A percentile compares a stretch with the other conserved stretches of the same genome.
These are phyloP conservation scores for Jaculus jaculus DNA, from an alignment of 2,113 vertebrate genomes.

Conservation along the genomic window DNA sequence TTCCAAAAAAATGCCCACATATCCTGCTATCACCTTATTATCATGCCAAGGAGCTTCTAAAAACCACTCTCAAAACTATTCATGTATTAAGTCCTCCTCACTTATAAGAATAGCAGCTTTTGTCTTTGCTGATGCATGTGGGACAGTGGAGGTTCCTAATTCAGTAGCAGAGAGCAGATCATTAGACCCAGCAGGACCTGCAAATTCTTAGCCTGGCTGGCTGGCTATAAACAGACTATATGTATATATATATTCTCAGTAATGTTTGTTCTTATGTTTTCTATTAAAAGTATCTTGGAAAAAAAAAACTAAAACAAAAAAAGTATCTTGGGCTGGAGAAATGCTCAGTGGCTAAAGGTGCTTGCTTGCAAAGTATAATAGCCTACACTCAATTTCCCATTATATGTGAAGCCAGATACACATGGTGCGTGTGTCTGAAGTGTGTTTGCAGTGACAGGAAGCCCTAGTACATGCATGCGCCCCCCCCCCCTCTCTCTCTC, in stretches of 20 bases:
- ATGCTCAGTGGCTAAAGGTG: too few relatives aligned
- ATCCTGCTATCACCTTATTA: background rate
- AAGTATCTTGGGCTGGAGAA: too few relatives aligned
- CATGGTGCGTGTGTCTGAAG: too few relatives aligned
- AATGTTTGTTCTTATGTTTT: too few relatives aligned
- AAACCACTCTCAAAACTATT: background rate
- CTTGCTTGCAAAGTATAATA: too few relatives aligned
- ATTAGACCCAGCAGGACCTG: background rate
- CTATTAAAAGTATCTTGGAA: too few relatives aligned
- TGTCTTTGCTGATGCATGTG: background rate
- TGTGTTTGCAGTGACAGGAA: too few relatives aligned
- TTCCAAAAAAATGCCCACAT: background rate
- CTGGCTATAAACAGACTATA: background rate
- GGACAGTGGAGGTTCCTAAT: fast-evolving
- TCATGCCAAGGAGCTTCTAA: background rate
- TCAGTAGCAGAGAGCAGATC: background rate
- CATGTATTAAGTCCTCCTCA: background rate
- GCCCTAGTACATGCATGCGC: too few relatives aligned
- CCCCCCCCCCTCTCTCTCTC: too few relatives aligned
- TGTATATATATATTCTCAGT: background rate
- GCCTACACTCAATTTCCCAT: too few relatives aligned
- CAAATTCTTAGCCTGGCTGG: background rate
- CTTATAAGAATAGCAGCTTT: background rate
- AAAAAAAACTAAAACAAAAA: too few relatives aligned
- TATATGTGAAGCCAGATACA: too few relatives aligned